phyloP scores from a whole-genome alignment of 2,113 vertebrate species.

The Dasypus novemcinctus region DNA sequence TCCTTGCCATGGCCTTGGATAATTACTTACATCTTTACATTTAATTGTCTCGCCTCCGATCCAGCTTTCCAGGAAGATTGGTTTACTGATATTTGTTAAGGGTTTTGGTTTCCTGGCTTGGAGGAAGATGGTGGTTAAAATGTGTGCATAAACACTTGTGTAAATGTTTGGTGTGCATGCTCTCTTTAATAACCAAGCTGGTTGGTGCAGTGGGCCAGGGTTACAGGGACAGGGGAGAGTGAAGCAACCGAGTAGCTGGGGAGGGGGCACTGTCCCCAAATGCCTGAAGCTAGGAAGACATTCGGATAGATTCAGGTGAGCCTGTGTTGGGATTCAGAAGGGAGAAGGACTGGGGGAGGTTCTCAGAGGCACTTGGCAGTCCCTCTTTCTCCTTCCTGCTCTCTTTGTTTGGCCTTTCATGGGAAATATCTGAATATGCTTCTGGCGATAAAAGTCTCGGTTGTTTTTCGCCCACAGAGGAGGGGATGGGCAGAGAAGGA shows the following conservation, averaged over 20 bases:
- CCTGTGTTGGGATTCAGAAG: neutral
- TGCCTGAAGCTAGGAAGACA: neutral
- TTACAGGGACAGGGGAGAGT: neutral
- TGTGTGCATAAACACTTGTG: neutral
- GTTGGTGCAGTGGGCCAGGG: neutral
- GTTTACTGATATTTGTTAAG: slow-evolving; percentile 15
- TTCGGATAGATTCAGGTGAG: neutral
- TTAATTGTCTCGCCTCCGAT: neutral
- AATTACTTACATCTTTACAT: slow-evolving; percentile 18
- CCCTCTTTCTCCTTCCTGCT: neutral
- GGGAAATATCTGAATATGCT: neutral
- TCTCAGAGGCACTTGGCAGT: neutral
- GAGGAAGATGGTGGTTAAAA: neutral
- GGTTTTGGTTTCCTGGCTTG: neutral
- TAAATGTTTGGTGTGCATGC: neutral
- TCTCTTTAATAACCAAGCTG: neutral
- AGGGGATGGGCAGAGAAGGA: neutral
- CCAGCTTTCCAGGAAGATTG: neutral
- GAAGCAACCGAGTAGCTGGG: neutral
- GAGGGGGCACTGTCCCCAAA: neutral
- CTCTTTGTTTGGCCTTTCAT: neutral
- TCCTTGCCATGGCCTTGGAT: neutral
- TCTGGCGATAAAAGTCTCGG: neutral
- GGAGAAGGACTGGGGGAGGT: fast-evolving
- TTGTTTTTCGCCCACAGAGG: neutral